A percentile compares a stretch with the other conserved stretches of the same genome.
phyloP scores from a whole-genome alignment of 2,888 invertebrate species.

The Odontothrips loti region DNA sequence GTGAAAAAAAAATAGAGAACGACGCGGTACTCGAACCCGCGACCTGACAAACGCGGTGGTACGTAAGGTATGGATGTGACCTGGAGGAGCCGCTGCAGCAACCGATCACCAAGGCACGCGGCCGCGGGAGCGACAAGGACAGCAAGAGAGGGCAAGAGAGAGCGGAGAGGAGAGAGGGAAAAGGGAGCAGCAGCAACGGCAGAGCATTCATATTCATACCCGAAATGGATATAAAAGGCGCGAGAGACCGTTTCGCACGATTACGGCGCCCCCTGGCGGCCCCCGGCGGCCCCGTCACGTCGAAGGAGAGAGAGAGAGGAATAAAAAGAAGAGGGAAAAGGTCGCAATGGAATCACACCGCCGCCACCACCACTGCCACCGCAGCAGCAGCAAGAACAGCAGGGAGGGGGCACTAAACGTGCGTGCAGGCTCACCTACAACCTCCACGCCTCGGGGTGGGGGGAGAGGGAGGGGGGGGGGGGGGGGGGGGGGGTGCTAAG shows the following conservation, averaged over 20 bases:
- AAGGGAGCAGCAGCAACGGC: not conserved
- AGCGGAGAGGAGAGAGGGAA: not conserved
- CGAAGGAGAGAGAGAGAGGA: not conserved
- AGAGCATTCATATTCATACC: not conserved
- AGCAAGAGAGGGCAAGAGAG: not conserved
- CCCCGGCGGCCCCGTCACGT: no score
- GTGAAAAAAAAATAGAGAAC: no score
- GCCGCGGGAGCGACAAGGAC: no score
- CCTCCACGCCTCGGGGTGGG: not conserved
- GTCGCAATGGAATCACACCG: not conserved
- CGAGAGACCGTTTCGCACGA: not conserved
- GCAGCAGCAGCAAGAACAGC: not conserved
- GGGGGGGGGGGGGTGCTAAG: no score
- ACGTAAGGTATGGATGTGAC: no score
- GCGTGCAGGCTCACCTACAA: not conserved
- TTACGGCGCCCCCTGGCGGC: no score
- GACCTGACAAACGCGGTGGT: no score
- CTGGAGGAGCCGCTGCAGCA: no score
- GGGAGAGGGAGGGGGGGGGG: not conserved
- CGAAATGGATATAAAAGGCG: conserved; percentile 16
- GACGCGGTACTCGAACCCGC: no score
- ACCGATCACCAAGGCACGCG: no score
- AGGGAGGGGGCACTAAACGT: not conserved
- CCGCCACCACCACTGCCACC: not conserved
- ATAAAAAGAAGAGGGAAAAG: not conserved